Evolutionary conservation across 2,888 invertebrate genomes (phyloP).

Genomic region (Drepana falcataria): DNA sequence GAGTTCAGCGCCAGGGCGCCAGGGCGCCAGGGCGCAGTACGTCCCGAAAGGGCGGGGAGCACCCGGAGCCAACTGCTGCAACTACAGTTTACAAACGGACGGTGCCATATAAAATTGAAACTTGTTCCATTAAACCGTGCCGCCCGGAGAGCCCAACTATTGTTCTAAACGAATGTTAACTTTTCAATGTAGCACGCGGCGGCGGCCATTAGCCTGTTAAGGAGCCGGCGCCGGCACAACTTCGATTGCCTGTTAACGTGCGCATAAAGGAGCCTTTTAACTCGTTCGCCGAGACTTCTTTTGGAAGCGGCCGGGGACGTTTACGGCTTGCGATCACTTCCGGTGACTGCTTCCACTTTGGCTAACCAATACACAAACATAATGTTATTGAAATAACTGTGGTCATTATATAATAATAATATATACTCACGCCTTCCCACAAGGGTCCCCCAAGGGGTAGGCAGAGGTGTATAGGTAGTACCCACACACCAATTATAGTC

Average conservation of each 20-base stretch:
- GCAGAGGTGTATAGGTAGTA: too few relatives aligned
- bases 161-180: constrained; percentile 31
- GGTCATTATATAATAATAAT: too few relatives aligned
- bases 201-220: constrained; percentile 21
- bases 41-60: too few relatives aligned
- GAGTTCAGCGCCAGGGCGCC: too few relatives aligned
- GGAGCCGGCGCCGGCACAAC: constrained; percentile 17
- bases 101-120: constrained; percentile 11
- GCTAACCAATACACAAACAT: too few relatives aligned
- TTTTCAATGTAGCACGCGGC: constrained; percentile 28
- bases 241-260: constrained; percentile 35
- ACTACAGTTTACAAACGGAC: constrained; percentile 18
- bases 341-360: neutral
- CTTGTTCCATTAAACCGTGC: constrained; percentile 6
- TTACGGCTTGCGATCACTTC: neutral
- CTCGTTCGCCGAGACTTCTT: constrained; percentile 10
- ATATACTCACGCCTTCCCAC: too few relatives aligned
- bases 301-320: constrained; percentile 2
- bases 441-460: too few relatives aligned
- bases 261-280: constrained; percentile 26
- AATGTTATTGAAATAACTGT: too few relatives aligned
- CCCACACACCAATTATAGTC: too few relatives aligned
- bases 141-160: constrained; percentile 13
- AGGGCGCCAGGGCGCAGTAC: too few relatives aligned
- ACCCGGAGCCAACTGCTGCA: constrained; percentile 7